Evolutionary conservation across 2,888 invertebrate species (phyloP).

Genomic region (Pemphredon lugubris): DNA sequence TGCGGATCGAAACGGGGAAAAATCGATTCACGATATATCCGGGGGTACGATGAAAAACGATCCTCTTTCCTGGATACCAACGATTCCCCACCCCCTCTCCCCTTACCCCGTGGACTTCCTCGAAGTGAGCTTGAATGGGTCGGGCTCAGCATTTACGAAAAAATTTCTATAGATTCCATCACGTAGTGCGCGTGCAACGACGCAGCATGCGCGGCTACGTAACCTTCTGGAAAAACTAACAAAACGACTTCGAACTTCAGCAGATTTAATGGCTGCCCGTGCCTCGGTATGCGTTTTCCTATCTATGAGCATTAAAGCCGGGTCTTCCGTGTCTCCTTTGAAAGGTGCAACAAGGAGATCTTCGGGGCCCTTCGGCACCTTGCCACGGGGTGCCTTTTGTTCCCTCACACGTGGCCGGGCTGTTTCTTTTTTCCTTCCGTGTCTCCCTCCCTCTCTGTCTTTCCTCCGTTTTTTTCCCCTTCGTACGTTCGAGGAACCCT

Average conservation of each 20-base stretch:
- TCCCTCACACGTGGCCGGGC: constrained; percentile 77
- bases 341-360: constrained; percentile 65
- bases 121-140: constrained; percentile 38
- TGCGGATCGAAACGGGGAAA: constrained; percentile 54
- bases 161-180: constrained; percentile 59
- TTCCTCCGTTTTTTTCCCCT: background rate
- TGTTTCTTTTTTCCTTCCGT: constrained; percentile 49
- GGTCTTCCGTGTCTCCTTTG: constrained; percentile 62
- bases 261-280: constrained; percentile 69
- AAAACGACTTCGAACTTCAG: constrained; percentile 75
- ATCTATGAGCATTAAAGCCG: constrained; percentile 44
- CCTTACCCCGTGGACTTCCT: constrained; percentile 2
- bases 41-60: constrained; percentile 66
- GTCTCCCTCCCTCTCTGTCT: constrained; percentile 6
- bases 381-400: constrained; percentile 76
- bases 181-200: constrained; percentile 52
- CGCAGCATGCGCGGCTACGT: constrained; percentile 35
- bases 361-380: constrained; percentile 73
- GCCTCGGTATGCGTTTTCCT: constrained; percentile 21
- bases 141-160: constrained; percentile 48
- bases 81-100: constrained; percentile 23
- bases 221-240: constrained; percentile 72
- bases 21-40: constrained; percentile 65
- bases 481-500: background rate
- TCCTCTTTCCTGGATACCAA: constrained; percentile 52